Conservation (phyloP, 2,888 invertebrate species). For the Apamea anceps region DNA sequence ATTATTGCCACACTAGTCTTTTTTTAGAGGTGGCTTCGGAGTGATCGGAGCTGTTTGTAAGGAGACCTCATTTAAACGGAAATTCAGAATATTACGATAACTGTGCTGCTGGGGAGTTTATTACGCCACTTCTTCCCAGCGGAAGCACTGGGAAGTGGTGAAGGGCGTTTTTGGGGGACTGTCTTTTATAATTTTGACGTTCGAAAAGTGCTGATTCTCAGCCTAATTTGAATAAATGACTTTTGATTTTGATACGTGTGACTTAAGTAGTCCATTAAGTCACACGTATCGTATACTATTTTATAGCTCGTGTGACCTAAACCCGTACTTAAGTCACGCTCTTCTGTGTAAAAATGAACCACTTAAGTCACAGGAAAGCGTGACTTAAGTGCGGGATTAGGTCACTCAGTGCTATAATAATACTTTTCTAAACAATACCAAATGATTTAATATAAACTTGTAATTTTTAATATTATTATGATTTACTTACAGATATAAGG, state of each 20-base stretch:
- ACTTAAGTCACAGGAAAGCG: not conserved
- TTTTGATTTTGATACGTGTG: no score
- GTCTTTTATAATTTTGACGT: no score
- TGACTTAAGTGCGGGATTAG: not conserved
- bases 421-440: not conserved
- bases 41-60: not conserved
- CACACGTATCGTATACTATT: no score
- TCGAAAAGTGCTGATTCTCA: no score
- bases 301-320: no score
- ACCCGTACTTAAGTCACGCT: no score
- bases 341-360: not conserved
- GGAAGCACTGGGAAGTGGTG: no score
- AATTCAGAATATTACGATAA: not conserved
- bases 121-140: no score
- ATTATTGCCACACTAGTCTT: not conserved
- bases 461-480: not conserved
- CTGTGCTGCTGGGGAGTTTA: no score
- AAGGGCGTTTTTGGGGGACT: no score
- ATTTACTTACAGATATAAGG: conserved; percentile 18
- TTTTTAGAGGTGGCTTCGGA: not conserved
- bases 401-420: not conserved
- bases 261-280: not conserved
- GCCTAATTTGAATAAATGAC: no score
- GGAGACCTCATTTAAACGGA: not conserved
- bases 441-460: not conserved